Percentiles rank a stretch among this genome's conserved stretches.
These are phyloP conservation scores for Lymantria dispar DNA, from an alignment of 2,888 invertebrate genomes.

Conservation along the genomic window DNA sequence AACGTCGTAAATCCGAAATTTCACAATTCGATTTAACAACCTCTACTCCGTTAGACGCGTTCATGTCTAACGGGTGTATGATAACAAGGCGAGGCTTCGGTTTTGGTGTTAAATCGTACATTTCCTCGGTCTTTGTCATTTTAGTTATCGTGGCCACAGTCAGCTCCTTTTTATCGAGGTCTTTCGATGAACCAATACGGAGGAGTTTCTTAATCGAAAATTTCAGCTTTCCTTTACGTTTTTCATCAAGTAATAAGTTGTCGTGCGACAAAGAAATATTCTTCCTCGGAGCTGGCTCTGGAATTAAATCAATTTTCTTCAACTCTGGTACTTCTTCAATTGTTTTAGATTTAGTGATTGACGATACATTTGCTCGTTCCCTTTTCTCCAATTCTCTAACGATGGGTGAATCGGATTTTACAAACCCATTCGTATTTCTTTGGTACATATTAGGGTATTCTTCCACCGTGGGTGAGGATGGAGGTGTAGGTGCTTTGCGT, in stretches of 20 bases:
- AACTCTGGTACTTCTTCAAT: constrained; percentile 56
- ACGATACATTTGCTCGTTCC: constrained; percentile 81
- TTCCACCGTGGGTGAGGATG: constrained; percentile 74
- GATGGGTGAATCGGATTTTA: constrained; percentile 86
- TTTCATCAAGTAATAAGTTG: constrained; percentile 83
- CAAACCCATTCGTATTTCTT: constrained; percentile 78
- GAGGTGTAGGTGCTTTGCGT: constrained; percentile 90
- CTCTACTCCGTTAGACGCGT: constrained; percentile 88
- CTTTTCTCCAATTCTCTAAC: constrained; percentile 89
- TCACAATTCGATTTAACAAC: constrained; percentile 85
- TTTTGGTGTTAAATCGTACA: constrained; percentile 81
- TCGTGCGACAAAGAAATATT: constrained; percentile 89
- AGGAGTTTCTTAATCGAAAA: constrained; percentile 93
- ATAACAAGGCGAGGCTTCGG: constrained; percentile 91
- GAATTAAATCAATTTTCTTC: constrained; percentile 60
- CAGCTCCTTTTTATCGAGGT: constrained; percentile 83
- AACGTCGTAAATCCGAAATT: constrained; percentile 59
- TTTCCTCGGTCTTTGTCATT: constrained; percentile 80
- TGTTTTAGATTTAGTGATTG: constrained; percentile 50
- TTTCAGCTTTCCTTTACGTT: constrained; percentile 87
- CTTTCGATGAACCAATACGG: constrained; percentile 89
- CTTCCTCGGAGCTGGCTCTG: constrained; percentile 87
- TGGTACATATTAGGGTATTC: constrained; percentile 82
- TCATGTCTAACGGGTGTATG: constrained; percentile 93
- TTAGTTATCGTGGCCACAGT: constrained; percentile 68